A percentile compares a stretch with the other conserved stretches of the same genome.
These are phyloP conservation scores for Zelostemma sp. DNA, from an alignment of 1,140 invertebrate genomes.

Conservation along the genomic window DNA sequence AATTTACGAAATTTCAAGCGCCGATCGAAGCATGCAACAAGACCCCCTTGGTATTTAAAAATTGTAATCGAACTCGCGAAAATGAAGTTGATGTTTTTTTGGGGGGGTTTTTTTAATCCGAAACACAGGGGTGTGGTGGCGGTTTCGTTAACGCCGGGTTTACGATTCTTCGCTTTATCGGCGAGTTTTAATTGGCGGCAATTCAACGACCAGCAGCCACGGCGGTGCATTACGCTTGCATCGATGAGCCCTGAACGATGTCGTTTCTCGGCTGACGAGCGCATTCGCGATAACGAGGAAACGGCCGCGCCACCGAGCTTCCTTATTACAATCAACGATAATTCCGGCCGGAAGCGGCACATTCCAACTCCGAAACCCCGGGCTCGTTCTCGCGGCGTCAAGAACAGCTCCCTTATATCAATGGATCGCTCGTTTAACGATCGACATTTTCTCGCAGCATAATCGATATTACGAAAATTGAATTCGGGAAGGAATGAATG, in stretches of 20 bases:
- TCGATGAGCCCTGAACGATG: slow-evolving; percentile 14
- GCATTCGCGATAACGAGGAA: slow-evolving; percentile 21
- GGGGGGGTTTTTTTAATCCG: not conserved
- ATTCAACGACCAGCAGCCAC: slow-evolving; percentile 3
- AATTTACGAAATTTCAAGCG: not conserved
- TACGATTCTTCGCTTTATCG: too few species aligned
- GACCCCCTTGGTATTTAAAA: too few species aligned
- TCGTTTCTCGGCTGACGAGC: slow-evolving; percentile 19
- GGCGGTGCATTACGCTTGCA: slow-evolving; percentile 24
- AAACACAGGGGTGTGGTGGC: not conserved
- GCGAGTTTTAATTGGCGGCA: slow-evolving; percentile 20
- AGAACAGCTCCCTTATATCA: not conserved
- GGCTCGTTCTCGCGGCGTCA: not conserved
- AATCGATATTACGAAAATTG: too few species aligned
- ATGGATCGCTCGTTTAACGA: too few species aligned
- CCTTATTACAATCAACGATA: slow-evolving; percentile 26
- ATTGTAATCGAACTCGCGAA: too few species aligned
- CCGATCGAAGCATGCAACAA: not conserved
- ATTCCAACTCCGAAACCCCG: not conserved
- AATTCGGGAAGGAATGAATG: not conserved
- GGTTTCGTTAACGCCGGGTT: not conserved
- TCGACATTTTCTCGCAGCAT: too few species aligned
- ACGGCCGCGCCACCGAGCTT: slow-evolving; percentile 14
- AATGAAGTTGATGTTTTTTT: not conserved
- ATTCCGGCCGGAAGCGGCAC: slow-evolving; percentile 4